Evolutionary conservation across 2,797 vertebrate species (phyloP), one percentile per base, ranked within the genome.

Genomic region (Urophycis tenuis): DNA sequence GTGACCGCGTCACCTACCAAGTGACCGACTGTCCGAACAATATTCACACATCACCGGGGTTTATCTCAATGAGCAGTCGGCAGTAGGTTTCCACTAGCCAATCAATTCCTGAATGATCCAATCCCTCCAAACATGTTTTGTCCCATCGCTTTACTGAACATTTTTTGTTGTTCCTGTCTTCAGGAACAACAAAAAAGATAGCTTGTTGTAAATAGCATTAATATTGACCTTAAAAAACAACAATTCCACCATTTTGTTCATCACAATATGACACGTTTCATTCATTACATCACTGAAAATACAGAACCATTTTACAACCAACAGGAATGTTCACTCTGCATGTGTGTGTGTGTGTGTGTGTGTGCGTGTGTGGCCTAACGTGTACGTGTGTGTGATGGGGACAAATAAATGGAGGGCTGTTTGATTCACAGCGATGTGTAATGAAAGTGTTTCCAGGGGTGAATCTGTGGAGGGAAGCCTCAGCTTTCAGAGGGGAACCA

Each of bases 381-480:
- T 70, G 25, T 15, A 30, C 45, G 74, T 64, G 73, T 45, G 75
- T 64, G 77, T 77, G 45, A 53, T 32, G 29, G 4, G 67, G 45
- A n/a, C 45, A 53, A 53, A 53, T n/a, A 53, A 22, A 53, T 53
- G 45, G 45, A 53, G 45, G 19, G 17, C 19, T 74, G 77, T 71
- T 82, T 84, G 79, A 85, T 86, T 86, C 49, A 15, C 41, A 7
- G 78, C 84, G 86, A 88, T 85, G 81, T 81, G 79, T 83, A 85
- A 87, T 83, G 84, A 88, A 71, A 87, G 83, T 85, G 82, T 79
- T 83, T 80, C 84, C 84, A 73, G 73, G 72, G 45, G 72, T 84
- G 84, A 89, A 90, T 87, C 83, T 70, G 78, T 84, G 82, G 74
- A 84, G 89, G 89, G 88, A 90, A 85, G 83, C 87, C 87, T 77